Evolutionary conservation across 2,113 vertebrate genomes (phyloP).

Genomic region (Todiramphus chloris): DNA sequence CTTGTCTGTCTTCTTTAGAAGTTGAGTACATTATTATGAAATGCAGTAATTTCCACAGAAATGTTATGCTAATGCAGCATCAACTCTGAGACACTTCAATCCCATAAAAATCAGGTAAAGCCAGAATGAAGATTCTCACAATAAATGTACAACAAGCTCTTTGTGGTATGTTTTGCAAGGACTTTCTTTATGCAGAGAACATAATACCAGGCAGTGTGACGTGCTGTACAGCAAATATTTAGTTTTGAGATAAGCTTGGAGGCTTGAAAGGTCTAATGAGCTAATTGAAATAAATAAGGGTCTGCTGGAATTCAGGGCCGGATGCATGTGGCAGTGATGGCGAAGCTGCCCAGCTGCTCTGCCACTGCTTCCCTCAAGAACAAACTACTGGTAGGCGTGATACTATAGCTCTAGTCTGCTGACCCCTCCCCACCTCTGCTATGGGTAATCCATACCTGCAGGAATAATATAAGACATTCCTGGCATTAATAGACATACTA

Average conservation of each 20-base stretch:
- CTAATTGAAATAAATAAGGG: slow-evolving; percentile 59
- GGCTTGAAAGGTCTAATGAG: slow-evolving; percentile 21
- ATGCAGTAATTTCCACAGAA: not conserved
- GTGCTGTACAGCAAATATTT: slow-evolving; percentile 18
- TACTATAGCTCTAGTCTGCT: not conserved
- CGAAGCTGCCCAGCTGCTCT: slow-evolving; percentile 17
- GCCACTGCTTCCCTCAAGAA: not conserved
- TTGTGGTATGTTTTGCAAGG: slow-evolving; percentile 7
- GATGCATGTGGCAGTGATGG: not conserved
- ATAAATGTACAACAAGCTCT: not conserved
- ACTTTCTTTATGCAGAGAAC: not conserved
- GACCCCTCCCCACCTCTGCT: not conserved
- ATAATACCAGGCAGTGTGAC: not conserved
- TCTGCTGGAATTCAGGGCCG: not conserved
- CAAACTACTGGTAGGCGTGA: not conserved
- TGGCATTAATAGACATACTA: not conserved
- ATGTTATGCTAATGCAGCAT: not conserved
- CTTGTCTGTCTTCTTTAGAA: not conserved
- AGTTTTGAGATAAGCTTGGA: slow-evolving; percentile 39
- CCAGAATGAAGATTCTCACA: not conserved
- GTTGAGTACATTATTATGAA: slow-evolving; percentile 23
- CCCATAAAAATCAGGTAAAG: not conserved
- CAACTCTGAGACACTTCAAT: slow-evolving; percentile 14
- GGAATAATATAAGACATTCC: not conserved
- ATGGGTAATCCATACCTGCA: not conserved